A percentile compares a stretch with the other conserved stretches of the same genome.
These are phyloP conservation scores for Homarus gammarus DNA, from an alignment of 2,888 invertebrate species.

Conservation along the genomic window DNA sequence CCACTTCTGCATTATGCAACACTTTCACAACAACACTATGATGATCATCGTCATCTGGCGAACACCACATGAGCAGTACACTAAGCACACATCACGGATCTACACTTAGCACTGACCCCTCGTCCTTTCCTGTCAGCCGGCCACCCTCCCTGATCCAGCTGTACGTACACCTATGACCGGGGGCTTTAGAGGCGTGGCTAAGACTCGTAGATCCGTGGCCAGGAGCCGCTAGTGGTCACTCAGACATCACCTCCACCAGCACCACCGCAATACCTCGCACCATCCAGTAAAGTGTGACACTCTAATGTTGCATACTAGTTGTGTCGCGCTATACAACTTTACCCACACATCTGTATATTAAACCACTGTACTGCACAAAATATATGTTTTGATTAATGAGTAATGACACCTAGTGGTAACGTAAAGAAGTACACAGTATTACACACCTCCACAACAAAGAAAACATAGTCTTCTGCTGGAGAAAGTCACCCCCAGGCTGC, in stretches of 20 bases:
- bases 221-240: neutral
- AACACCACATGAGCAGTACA: neutral
- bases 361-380: neutral
- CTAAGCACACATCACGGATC: neutral
- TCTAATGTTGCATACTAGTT: neutral
- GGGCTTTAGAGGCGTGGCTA: no score
- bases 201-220: neutral
- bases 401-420: no score
- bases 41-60: neutral
- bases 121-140: neutral
- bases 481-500: no score
- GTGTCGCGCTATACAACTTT: neutral
- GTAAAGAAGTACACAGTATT: no score
- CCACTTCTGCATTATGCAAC: slow-evolving; percentile 56
- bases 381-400: no score
- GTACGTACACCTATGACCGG: neutral
- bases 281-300: neutral
- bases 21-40: neutral
- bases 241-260: neutral
- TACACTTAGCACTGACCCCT: no score
- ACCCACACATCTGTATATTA: neutral
- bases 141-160: neutral
- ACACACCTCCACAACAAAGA: no score
- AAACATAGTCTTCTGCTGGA: no score
- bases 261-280: neutral